Conservation (phyloP, 2,888 invertebrate genomes). For the Ormia ochracea region DNA sequence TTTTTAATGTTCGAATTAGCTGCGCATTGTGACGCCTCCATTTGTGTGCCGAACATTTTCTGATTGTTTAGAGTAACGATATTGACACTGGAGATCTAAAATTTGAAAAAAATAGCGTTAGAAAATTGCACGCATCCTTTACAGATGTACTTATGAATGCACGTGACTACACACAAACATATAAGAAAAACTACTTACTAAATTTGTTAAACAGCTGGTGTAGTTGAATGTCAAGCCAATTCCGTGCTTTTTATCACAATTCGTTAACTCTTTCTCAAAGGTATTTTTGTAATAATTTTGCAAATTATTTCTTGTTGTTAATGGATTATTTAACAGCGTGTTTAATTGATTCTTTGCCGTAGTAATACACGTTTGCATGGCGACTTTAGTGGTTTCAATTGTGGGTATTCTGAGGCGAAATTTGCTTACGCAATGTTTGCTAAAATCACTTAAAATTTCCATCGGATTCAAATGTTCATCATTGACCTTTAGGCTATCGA, state of each 20-base stretch:
- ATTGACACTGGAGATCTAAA: constrained; percentile 28
- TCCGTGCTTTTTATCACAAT: constrained; percentile 6
- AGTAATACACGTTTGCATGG: constrained; percentile 42
- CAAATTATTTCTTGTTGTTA: constrained; percentile 5
- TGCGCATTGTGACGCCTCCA: constrained; percentile 9
- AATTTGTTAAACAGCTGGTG: constrained; percentile 15
- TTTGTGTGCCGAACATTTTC: constrained; percentile 24
- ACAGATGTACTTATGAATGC: too few relatives aligned
- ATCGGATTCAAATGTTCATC: constrained; percentile 57
- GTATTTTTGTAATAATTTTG: constrained; percentile 15
- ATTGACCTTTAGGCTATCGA: constrained; percentile 28
- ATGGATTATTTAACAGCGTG: not conserved
- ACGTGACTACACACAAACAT: too few relatives aligned
- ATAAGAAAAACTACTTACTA: constrained; percentile 19
- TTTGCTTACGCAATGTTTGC: constrained; percentile 61
- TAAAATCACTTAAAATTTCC: constrained; percentile 50
- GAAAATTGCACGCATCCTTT: not conserved
- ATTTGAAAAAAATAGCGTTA: not conserved
- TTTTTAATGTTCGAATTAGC: constrained; percentile 17
- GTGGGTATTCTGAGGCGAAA: constrained; percentile 47
- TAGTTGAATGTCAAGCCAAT: not conserved
- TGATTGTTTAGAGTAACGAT: not conserved
- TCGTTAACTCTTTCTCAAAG: constrained; percentile 14
- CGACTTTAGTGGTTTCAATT: constrained; percentile 1
- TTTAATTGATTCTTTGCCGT: constrained; percentile 5